Evolutionary conservation across 2,797 vertebrate species (phyloP), one percentile per base, ranked within the genome.

Genomic region (Rallus crepitans): DNA sequence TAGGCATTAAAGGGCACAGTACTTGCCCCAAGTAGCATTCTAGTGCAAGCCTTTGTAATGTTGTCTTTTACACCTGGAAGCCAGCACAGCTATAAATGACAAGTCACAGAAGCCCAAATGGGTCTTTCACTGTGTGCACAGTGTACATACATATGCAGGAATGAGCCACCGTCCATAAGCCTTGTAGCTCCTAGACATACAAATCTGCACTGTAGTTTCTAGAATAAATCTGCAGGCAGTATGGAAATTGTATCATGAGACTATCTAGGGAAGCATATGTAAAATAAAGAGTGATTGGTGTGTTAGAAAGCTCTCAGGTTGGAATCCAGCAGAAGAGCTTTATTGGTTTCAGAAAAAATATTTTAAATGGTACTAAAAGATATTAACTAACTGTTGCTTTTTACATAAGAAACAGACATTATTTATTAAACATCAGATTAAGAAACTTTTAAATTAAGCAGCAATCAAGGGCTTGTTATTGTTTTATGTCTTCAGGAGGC

Each of bases 201-300:
- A 91, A 70, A 53, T 57, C 45, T 57, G 33, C 2, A 1, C 24
- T 37, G 63, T 15, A 63, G 20, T 86, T 93, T 88, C 72, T 39
- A 53, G 68, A 52, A 63, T 35, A 52, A 42, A 68, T 39, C 73
- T 64, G 52, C 70, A 82, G 82, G 82, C 66, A 70, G 56, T 53
- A 63, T 79, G 63, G 37, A 90, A 95, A 90, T 57, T n/a, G 39
- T 83, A 52, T 59, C 14, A 2, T 15, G 48, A 93, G 47, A 72
- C 19, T 90, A 82, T 79, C 6, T 53, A 73, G 42, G 35, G 15
- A 90, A 79, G 31, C 2, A 20, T 47, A 72, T 53, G 42, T 79
- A 93, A 94, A 94, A 91, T 37, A 87, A 87, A 85, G 85, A 91
- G 35, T 13, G 18, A 59, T 61, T 79, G 70, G 59, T 59, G 8